Conservation (phyloP, 1,140 invertebrate species). For the Lepidostoma basale region DNA sequence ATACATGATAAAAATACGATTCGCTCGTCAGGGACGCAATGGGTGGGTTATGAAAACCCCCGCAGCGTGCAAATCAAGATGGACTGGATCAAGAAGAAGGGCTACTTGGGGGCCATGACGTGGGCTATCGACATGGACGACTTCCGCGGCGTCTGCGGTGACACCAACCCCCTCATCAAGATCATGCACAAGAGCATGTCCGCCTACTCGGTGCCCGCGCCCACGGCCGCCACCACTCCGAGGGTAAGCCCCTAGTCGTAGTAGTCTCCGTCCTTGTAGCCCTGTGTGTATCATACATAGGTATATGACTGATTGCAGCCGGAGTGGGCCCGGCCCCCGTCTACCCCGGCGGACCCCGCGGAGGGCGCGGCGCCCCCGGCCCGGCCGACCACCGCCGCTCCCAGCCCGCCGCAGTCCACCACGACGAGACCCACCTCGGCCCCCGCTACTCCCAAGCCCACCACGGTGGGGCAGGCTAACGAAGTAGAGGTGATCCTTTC, state of each 20-base stretch:
- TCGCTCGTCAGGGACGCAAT: constrained; percentile 70
- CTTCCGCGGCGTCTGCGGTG: constrained; percentile 77
- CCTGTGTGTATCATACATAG: too few relatives aligned
- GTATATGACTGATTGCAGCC: constrained; percentile 59
- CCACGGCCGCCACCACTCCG: constrained; percentile 69
- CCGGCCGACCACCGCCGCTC: constrained; percentile 47
- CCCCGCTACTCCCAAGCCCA: constrained; percentile 45
- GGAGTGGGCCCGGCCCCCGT: constrained; percentile 72
- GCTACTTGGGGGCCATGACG: constrained; percentile 85
- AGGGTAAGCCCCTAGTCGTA: constrained; percentile 61
- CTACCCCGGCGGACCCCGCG: constrained; percentile 61
- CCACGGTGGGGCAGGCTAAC: background rate
- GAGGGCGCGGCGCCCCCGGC: constrained; percentile 49
- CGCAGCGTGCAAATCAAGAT: constrained; percentile 84
- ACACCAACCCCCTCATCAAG: constrained; percentile 72
- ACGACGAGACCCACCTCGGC: constrained; percentile 45
- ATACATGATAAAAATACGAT: background rate
- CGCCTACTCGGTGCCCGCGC: constrained; percentile 74
- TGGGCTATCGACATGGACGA: constrained; percentile 92
- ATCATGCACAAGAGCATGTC: constrained; percentile 76
- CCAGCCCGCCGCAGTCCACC: constrained; percentile 42
- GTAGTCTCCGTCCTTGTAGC: too few relatives aligned
- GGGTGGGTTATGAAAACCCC: constrained; percentile 90
- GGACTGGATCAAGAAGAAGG: constrained; percentile 81
- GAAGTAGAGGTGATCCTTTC: background rate